Evolutionary conservation across 1,140 invertebrate species (phyloP).

Genomic region (Platorchestia sp.): DNA sequence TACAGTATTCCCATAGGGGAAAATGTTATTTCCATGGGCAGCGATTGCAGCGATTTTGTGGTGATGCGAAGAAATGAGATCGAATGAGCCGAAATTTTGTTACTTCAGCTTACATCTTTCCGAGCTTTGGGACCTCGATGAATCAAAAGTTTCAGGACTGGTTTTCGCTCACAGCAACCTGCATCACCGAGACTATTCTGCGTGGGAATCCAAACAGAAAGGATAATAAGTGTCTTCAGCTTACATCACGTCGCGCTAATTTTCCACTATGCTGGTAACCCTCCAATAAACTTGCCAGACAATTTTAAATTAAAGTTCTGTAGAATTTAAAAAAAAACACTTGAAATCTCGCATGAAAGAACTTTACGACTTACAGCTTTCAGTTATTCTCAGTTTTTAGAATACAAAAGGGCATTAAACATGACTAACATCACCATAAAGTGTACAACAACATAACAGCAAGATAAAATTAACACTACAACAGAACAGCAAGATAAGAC

Average conservation of each 20-base stretch:
- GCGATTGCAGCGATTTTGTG: too few relatives aligned
- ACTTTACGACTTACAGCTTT: neutral
- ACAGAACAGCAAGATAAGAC: neutral
- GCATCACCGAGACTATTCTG: neutral
- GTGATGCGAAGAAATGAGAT: too few relatives aligned
- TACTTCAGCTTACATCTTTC: too few relatives aligned
- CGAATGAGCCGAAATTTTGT: too few relatives aligned
- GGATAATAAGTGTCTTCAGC: neutral
- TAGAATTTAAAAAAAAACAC: neutral
- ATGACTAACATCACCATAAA: neutral
- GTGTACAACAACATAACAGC: neutral
- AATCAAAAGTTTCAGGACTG: neutral
- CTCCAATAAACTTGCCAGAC: neutral
- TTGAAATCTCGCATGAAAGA: neutral
- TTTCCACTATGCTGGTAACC: neutral
- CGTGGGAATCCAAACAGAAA: too few relatives aligned
- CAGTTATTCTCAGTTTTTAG: neutral
- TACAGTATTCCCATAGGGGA: too few relatives aligned
- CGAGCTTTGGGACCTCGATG: too few relatives aligned
- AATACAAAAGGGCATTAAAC: neutral
- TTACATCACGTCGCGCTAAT: neutral
- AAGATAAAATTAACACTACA: neutral
- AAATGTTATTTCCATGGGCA: too few relatives aligned
- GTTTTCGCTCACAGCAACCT: neutral
- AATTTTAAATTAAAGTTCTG: neutral